Evolutionary conservation across 1,140 invertebrate species (phyloP).

Genomic region (Drosophila willistoni): DNA sequence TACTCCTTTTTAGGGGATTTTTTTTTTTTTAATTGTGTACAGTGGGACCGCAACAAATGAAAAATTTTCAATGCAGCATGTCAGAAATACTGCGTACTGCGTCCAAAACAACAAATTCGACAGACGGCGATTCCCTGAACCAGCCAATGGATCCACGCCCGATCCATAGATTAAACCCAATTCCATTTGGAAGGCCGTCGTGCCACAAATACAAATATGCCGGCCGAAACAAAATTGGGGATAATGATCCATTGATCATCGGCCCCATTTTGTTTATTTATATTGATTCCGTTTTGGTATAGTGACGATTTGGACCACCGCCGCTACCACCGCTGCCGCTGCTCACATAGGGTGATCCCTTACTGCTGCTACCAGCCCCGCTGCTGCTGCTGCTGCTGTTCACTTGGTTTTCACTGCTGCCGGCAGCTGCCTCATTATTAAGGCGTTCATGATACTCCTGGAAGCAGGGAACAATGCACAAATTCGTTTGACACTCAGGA

Average conservation of each 20-base stretch:
- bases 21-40: conserved; percentile 17
- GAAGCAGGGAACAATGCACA: conserved; percentile 94
- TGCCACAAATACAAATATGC: conserved; percentile 72
- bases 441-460: conserved; percentile 89
- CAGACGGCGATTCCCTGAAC: conserved; percentile 40
- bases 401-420: conserved; percentile 22
- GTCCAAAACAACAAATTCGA: conserved; percentile 77
- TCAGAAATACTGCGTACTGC: conserved; percentile 30
- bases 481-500: conserved; percentile 92
- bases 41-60: conserved; percentile 67
- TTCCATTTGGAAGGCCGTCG: conserved; percentile 25
- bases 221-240: conserved; percentile 21
- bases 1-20: conserved; percentile 18
- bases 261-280: conserved; percentile 48
- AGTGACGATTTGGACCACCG: conserved; percentile 51
- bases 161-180: background rate
- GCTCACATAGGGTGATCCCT: conserved; percentile 48
- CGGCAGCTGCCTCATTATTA: conserved; percentile 71
- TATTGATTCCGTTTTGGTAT: conserved; percentile 79
- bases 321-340: conserved; percentile 28
- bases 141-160: background rate
- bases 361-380: conserved; percentile 45
- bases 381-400: conserved; percentile 43
- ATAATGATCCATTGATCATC: conserved; percentile 6
- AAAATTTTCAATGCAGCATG: conserved; percentile 69